Evolutionary conservation across 2,888 invertebrate genomes (phyloP), one percentile per base, ranked within the genome.

Genomic region (Andrena hattorfiana): DNA sequence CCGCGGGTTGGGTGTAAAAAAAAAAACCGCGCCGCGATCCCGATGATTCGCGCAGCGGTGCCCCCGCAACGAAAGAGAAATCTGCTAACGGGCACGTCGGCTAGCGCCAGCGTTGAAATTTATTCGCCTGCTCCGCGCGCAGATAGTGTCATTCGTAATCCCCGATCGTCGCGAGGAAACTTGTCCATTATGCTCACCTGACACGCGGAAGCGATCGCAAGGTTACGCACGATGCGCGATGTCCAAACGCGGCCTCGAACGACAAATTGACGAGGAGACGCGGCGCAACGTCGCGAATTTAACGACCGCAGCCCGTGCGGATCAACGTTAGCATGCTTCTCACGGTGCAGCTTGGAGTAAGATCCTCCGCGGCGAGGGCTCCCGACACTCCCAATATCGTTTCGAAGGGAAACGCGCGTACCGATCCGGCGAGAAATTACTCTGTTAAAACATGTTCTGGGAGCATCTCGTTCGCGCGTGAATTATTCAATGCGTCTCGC

Each of bases 221-320:
- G 80, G 75, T 82, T 75, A 73, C 74, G 72, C 72, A 69, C 70
- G 79, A 82, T 77, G 67, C 51, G 72, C 74, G 26, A 74, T 76
- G 62, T 84, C 69, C 66, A 84, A 84, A 83, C 78, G 67, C 74
- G 80, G 56, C 77, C 71, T 69, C 81, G 83, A 77, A 77, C 73
- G 83, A 83, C 78, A 84, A 85, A 87, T 83, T 84, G 84, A 82
- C 76, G 85, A 77, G 77, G 74, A 77, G 77, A 69, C 56, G 23
- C 54, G 54, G 20, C 20, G 54, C 26, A 56, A 23, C 23, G 20
- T 8, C 26, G 23, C 26, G 23, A 23, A 23, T 10, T 23, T 56
- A 10, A 56, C 56, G 23, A 13, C 42, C 42, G 42, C 13, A 1
- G 42, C 13, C 59, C 23, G 64, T 32, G 26, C 20, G 72, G 56